Base-by-base conservation (phyloP, 2,797 vertebrate species). In the Muraenolepis orangiensis region DNA sequence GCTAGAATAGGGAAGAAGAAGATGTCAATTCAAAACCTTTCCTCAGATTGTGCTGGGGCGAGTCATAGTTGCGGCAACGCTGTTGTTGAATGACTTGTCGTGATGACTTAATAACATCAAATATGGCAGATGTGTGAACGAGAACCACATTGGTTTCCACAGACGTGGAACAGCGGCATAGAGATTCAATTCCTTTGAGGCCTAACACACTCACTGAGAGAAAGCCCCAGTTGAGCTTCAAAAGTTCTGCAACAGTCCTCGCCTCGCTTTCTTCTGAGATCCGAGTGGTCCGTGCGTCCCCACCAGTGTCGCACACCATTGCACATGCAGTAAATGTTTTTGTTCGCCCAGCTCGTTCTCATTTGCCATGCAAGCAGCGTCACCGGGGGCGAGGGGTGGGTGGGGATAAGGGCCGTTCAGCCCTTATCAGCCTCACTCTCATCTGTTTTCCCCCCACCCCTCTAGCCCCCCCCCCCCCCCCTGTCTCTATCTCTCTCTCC, bases 251-350 rank as follows among this genome's bases (percentile, higher is more conserved):
- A 3, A 57, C 51, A n/a, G 20, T n/a, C 23, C 36, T 38, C 4
- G 36, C 72, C 40, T 36, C 18, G 12, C 73, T 71, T 73, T 64
- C 74, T 80, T 74, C 77, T 78, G 73, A 34, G n/a, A 51, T 72
- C 12, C 26, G 79, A 81, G 79, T 70, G 68, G 78, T 80, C 74
- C 72, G 78, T 81, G 20, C 13, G 76, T 86, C 81, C 40, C 57
- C 57, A 64, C 57, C 23, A 64, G 23, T n/a, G 26, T 23, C 57
- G 7, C 57, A 64, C 57, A 12, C 57, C 26, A 88, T 91, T 87
- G 88, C 67, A 72, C 34, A 90, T 90, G 87, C 87, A 81, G 88
- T 71, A 72, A 86, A 82, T 83, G 85, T 75, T 89, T 82, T 83
- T 86, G 81, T 88, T 90, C 85, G 74, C 67, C 78, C 76, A 80